Evolutionary conservation across 30 jellyfish, hydroid and myxozoan species (phyloP).

Genomic region (Rhopilema esculentum): DNA sequence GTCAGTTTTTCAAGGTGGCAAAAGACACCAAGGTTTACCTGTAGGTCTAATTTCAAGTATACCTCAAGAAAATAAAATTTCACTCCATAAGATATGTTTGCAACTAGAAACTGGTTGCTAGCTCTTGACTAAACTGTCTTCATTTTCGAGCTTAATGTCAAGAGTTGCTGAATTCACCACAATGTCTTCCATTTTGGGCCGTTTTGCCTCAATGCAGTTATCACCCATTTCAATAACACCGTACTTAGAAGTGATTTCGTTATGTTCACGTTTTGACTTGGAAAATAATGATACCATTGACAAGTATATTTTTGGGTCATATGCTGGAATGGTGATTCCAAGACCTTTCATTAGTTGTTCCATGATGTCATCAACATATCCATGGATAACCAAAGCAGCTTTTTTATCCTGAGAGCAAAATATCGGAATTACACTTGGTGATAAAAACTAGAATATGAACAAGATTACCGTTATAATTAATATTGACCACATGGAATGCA

Average conservation of each 20-base stretch:
- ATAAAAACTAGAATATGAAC: too few species aligned
- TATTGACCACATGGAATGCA: too few species aligned
- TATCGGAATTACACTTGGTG: background rate
- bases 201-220: conserved; percentile 9
- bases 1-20: too few species aligned
- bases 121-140: too few species aligned
- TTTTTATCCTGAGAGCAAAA: conserved; percentile 79
- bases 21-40: too few species aligned
- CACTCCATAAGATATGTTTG: too few species aligned
- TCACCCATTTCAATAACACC: conserved; percentile 7
- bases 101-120: too few species aligned
- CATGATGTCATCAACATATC: conserved; percentile 95
- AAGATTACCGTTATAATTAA: too few species aligned
- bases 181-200: conserved; percentile 13
- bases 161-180: too few species aligned
- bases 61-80: too few species aligned
- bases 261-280: conserved; percentile 38
- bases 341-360: conserved; percentile 81
- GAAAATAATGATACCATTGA: conserved; percentile 64
- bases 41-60: too few species aligned
- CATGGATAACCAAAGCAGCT: conserved; percentile 83
- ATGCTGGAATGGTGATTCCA: conserved; percentile 67
- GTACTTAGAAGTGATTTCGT: conserved; percentile 20
- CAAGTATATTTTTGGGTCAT: conserved; percentile 53
- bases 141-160: too few species aligned